A percentile compares a stretch with the other conserved stretches of the same genome.
These are phyloP conservation scores for Sander vitreus DNA, from an alignment of 2,113 vertebrate species.

Conservation along the genomic window DNA sequence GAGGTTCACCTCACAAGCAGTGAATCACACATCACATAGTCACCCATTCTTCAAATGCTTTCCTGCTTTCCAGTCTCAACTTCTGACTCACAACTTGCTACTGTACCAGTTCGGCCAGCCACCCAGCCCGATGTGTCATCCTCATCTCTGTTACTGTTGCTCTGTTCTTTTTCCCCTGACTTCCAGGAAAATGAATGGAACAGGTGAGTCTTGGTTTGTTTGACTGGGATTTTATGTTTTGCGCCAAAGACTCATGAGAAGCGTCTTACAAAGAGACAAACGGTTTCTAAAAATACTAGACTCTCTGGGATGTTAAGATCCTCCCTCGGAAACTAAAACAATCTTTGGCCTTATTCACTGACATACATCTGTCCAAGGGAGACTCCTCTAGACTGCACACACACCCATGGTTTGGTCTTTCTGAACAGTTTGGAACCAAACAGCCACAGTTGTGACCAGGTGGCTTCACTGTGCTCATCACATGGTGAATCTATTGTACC, in stretches of 20 bases:
- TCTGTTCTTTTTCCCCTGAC: constrained; percentile 54
- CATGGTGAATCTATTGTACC: constrained; percentile 1
- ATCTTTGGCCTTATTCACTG: constrained; percentile 36
- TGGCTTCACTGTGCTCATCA: constrained; percentile 37
- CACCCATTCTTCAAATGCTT: constrained; percentile 76
- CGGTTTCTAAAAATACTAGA: constrained; percentile 63
- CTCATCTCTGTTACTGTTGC: constrained; percentile 50
- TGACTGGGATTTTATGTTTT: constrained; percentile 61
- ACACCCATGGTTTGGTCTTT: constrained; percentile 47
- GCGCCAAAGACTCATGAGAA: constrained; percentile 55
- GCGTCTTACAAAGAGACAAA: constrained; percentile 54
- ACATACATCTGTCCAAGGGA: constrained; percentile 46
- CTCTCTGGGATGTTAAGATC: constrained; percentile 37
- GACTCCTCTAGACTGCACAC: constrained; percentile 26
- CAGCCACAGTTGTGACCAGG: constrained; percentile 12
- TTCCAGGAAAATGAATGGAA: constrained; percentile 75
- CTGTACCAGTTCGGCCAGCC: constrained; percentile 52
- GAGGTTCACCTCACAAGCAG: constrained; percentile 59
- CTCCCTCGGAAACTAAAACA: constrained; percentile 71
- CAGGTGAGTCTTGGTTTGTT: constrained; percentile 73
- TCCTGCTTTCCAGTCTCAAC: constrained; percentile 57
- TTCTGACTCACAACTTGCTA: constrained; percentile 69
- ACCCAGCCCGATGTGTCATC: constrained; percentile 65
- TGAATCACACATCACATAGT: constrained; percentile 67
- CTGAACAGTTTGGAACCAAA: constrained; percentile 45